Percentiles rank a stretch among this genome's conserved stretches.
phyloP scores from a whole-genome alignment of 2,113 vertebrate genomes.

The Myotis davidii region DNA sequence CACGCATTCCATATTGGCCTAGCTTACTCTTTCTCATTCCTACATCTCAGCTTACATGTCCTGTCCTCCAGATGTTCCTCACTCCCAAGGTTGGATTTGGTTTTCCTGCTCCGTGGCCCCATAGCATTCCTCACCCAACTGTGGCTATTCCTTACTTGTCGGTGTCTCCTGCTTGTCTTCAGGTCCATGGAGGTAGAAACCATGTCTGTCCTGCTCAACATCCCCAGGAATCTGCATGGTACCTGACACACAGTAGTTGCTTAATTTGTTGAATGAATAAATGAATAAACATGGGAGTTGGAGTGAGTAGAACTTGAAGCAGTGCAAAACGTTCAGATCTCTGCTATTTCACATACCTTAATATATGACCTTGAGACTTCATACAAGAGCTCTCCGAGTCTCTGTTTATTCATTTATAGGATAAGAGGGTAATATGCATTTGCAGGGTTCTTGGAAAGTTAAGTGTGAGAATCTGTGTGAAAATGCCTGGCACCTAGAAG shows the following conservation, averaged over 20 bases:
- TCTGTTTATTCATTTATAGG: background rate
- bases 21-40: background rate
- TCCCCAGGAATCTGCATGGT: background rate
- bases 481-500: background rate
- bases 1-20: background rate
- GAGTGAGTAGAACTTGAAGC: background rate
- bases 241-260: background rate
- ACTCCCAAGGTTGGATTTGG: background rate
- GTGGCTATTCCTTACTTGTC: background rate
- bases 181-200: background rate
- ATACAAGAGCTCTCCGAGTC: background rate
- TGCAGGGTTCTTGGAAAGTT: background rate
- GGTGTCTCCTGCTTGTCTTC: background rate
- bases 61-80: background rate
- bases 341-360: background rate
- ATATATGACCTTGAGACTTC: background rate
- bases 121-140: fast-evolving
- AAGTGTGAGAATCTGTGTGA: background rate
- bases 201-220: background rate
- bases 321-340: background rate
- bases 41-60: background rate
- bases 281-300: background rate
- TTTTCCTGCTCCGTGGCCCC: background rate
- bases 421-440: background rate
- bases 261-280: background rate